phyloP scores from a whole-genome alignment of 2,113 vertebrate genomes.

The Sinosuthora webbiana region DNA sequence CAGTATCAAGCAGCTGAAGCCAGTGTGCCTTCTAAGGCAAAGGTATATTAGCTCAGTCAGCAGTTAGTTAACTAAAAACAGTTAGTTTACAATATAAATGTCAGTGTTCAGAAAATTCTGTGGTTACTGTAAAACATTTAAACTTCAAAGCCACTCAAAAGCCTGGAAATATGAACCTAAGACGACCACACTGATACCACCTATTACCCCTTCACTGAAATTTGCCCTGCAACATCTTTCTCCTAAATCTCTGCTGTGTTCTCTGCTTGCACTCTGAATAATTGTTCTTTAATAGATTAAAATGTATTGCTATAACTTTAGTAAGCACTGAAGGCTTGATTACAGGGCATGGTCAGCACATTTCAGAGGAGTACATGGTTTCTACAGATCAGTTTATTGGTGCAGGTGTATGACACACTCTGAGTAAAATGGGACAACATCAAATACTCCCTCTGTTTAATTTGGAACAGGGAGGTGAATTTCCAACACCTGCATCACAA shows the following conservation, averaged over 20 bases:
- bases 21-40: background rate
- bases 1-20: background rate
- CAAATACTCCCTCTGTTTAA: slow-evolving; percentile 10
- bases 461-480: background rate
- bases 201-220: background rate
- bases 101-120: background rate
- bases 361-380: background rate
- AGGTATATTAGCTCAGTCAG: background rate
- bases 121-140: background rate
- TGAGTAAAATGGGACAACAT: background rate
- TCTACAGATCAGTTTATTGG: background rate
- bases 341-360: background rate
- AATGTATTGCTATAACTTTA: background rate
- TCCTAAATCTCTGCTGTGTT: background rate
- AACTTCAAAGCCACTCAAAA: background rate
- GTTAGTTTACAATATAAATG: background rate
- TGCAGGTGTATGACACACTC: background rate
- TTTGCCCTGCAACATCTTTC: background rate
- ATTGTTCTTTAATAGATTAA: background rate
- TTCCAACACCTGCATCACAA: background rate
- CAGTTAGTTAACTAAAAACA: background rate
- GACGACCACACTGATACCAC: background rate
- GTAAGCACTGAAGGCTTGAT: background rate
- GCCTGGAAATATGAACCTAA: background rate
- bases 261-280: background rate